phyloP scores from a whole-genome alignment of 2,113 vertebrate genomes.

The Hyperopisus bebe region DNA sequence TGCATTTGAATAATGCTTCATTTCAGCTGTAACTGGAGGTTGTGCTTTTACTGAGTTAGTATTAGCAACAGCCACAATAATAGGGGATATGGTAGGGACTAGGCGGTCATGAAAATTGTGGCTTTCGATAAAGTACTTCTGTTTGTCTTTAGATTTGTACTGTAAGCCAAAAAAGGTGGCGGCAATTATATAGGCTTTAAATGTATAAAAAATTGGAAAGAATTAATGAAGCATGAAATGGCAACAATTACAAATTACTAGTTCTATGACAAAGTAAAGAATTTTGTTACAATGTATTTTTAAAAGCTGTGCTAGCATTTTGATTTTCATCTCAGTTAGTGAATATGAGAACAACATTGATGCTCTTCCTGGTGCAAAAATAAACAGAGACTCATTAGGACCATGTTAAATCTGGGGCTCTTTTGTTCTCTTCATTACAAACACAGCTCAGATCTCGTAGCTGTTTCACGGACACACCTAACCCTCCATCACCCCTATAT shows the following conservation, averaged over 20 bases:
- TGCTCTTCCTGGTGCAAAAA: background rate
- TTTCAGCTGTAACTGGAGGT: background rate
- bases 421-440: background rate
- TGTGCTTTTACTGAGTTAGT: background rate
- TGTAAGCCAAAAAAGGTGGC: background rate
- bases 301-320: background rate
- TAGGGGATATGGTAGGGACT: background rate
- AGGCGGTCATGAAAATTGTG: background rate
- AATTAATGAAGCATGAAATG: background rate
- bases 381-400: background rate
- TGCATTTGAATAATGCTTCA: background rate
- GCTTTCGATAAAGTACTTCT: background rate
- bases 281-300: background rate
- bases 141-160: background rate
- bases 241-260: background rate
- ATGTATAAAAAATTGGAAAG: background rate
- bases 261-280: background rate
- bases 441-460: background rate
- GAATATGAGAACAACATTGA: background rate
- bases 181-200: background rate
- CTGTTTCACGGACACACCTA: background rate
- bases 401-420: background rate
- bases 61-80: background rate
- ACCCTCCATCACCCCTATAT: constrained; percentile 11
- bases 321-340: background rate